These are phyloP conservation scores for Carabus problematicus DNA, from an alignment of 2,888 invertebrate genomes.

Conservation along the genomic window DNA sequence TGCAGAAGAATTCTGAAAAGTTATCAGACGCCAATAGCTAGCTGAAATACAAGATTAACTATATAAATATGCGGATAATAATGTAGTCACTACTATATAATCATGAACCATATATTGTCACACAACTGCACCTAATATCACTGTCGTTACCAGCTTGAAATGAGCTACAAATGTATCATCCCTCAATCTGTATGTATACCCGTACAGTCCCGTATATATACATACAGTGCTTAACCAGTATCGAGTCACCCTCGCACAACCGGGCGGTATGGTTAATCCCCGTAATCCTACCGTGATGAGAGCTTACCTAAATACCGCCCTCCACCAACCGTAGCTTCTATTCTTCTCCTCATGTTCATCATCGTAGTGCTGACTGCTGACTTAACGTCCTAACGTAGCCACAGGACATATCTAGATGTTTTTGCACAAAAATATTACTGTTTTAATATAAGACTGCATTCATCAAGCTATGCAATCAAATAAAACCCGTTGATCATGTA, in stretches of 20 bases:
- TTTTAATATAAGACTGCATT: too few relatives aligned
- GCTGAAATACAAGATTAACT: too few relatives aligned
- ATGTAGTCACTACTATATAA: too few relatives aligned
- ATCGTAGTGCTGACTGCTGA: neutral
- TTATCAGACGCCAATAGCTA: too few relatives aligned
- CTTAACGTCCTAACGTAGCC: neutral
- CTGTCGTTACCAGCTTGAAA: conserved; percentile 25
- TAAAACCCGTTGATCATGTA: too few relatives aligned
- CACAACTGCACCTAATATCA: conserved; percentile 1
- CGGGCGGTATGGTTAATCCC: conserved; percentile 24
- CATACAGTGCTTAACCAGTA: conserved; percentile 1
- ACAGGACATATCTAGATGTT: neutral
- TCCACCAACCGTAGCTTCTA: neutral
- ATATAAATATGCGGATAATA: too few relatives aligned
- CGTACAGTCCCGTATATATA: neutral
- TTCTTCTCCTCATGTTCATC: neutral
- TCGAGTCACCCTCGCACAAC: conserved; percentile 1
- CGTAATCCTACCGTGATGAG: conserved; percentile 38
- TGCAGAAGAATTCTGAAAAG: too few relatives aligned
- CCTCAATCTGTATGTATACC: conserved; percentile 32
- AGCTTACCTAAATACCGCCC: conserved; percentile 27
- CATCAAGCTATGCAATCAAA: too few relatives aligned
- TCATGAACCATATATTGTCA: too few relatives aligned
- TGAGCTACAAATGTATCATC: conserved; percentile 34
- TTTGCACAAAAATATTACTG: too few relatives aligned